phyloP scores from a whole-genome alignment of 2,113 vertebrate genomes.

The Camelus bactrianus region DNA sequence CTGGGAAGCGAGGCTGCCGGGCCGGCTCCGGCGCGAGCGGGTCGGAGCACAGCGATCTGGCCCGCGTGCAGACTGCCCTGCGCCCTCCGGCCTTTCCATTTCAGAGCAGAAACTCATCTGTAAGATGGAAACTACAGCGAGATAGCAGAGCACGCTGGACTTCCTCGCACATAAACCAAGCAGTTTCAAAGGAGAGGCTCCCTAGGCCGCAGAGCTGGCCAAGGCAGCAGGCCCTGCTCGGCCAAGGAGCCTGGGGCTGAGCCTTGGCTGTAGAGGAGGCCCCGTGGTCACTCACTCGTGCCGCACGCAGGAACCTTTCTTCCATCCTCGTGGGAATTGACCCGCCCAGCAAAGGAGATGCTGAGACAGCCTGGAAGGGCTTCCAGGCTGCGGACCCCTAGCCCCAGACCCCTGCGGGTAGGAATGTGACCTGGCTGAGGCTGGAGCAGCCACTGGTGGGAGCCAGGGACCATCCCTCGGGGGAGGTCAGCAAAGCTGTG shows the following conservation, averaged over 20 bases:
- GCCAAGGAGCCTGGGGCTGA: rapidly evolving
- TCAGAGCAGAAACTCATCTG: not conserved
- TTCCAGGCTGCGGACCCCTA: rapidly evolving
- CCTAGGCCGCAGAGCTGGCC: not conserved
- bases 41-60: not conserved
- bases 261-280: rapidly evolving
- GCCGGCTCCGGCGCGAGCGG: not conserved
- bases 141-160: not conserved
- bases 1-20: not conserved
- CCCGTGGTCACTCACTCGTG: rapidly evolving
- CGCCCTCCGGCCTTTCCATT: not conserved
- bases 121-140: not conserved
- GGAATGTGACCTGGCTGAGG: not conserved
- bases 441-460: rapidly evolving
- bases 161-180: not conserved
- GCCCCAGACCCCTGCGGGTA: rapidly evolving
- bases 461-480: rapidly evolving
- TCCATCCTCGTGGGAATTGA: rapidly evolving
- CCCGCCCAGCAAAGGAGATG: rapidly evolving
- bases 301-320: rapidly evolving
- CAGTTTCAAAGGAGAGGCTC: not conserved
- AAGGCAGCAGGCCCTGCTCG: rapidly evolving
- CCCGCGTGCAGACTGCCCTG: not conserved
- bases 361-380: rapidly evolving
- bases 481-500: not conserved